phyloP scores from a whole-genome alignment of 2,797 vertebrate genomes.

The Phrynocephalus guinanensis region DNA sequence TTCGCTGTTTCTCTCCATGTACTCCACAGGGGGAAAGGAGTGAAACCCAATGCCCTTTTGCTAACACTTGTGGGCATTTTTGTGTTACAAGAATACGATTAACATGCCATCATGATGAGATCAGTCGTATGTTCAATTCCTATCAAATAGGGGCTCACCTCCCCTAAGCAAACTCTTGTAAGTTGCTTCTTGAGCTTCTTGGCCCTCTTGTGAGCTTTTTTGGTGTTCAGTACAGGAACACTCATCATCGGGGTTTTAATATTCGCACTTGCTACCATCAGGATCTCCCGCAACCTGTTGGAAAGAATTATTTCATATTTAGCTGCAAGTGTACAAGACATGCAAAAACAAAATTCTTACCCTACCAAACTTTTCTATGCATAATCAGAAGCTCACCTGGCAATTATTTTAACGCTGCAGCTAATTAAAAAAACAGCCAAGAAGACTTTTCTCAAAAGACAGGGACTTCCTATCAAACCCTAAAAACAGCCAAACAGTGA shows the following conservation, averaged over 20 bases:
- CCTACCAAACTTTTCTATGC: background rate
- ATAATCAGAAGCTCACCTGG: background rate
- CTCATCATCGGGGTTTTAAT: constrained; percentile 99
- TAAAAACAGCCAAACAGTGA: background rate
- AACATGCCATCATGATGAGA: background rate
- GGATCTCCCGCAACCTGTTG: constrained; percentile 91
- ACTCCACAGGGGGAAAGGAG: background rate
- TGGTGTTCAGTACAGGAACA: constrained; percentile 87
- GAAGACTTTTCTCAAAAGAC: background rate
- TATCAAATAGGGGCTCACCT: constrained; percentile 78
- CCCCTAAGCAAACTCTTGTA: constrained; percentile 88
- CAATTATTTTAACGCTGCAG: background rate
- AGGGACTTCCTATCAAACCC: background rate
- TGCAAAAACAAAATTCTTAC: background rate
- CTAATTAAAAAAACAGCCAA: background rate
- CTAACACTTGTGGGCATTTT: background rate
- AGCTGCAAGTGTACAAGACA: constrained; percentile 1
- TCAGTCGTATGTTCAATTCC: background rate
- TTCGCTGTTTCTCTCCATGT: background rate
- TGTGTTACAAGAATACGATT: background rate
- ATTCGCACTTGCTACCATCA: constrained; percentile 91
- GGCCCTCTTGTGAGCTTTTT: constrained; percentile 86
- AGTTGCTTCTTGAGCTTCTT: constrained; percentile 88
- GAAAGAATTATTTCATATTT: constrained; percentile 24
- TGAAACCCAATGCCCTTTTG: background rate